phyloP scores from a whole-genome alignment of 2,113 vertebrate species.

The Craseonycteris thonglongyai region DNA sequence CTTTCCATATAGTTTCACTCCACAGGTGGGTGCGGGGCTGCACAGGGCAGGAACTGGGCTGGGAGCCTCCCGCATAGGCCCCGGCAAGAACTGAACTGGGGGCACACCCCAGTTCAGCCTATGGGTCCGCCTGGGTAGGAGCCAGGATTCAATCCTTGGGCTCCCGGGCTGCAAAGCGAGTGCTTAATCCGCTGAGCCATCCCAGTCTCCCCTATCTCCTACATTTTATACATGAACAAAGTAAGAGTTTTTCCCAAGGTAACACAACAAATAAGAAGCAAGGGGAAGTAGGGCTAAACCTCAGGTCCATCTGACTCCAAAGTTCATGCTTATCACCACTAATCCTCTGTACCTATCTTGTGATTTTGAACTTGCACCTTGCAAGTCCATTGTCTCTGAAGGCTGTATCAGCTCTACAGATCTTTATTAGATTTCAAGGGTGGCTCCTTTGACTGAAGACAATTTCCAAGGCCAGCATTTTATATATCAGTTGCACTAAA shows the following conservation, averaged over 20 bases:
- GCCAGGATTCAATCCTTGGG: no score
- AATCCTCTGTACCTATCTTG: background rate
- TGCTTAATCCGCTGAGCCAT: no score
- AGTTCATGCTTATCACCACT: background rate
- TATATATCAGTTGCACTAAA: background rate
- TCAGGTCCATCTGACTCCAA: background rate
- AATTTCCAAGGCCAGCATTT: background rate
- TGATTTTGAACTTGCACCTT: background rate
- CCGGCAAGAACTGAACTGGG: no score
- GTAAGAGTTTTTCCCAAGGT: background rate
- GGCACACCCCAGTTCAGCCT: no score
- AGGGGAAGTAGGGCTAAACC: background rate
- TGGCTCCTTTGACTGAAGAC: background rate
- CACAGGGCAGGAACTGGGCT: no score
- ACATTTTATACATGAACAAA: background rate
- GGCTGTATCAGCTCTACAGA: background rate
- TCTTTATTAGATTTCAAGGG: background rate
- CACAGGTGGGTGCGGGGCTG: no score
- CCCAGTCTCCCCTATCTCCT: no score
- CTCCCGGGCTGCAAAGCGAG: no score
- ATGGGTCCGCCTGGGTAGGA: no score
- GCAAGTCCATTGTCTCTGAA: background rate
- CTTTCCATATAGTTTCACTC: no score
- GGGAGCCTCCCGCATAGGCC: no score
- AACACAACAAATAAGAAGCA: background rate